Conservation (phyloP, 2,113 vertebrate genomes). For the Ptychochromis oligacanthus region DNA sequence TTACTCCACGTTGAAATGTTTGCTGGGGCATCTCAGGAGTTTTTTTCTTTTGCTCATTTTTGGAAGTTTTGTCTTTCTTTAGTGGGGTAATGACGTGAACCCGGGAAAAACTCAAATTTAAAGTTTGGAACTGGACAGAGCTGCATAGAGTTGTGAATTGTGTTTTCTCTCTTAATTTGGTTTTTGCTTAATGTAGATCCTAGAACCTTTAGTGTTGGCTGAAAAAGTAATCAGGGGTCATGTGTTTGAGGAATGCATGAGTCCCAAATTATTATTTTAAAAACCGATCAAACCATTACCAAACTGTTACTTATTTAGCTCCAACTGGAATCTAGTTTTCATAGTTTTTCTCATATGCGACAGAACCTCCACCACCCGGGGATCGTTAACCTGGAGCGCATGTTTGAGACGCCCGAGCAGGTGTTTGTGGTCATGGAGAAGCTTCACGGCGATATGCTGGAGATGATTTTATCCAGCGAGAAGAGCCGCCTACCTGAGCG, state of each 20-base stretch:
- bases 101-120: too few relatives aligned
- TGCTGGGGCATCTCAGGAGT: too few relatives aligned
- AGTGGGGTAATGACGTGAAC: too few relatives aligned
- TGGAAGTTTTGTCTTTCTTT: too few relatives aligned
- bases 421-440: constrained; percentile 99
- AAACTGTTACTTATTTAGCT: neutral
- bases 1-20: too few relatives aligned
- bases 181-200: too few relatives aligned
- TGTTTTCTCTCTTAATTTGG: too few relatives aligned
- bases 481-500: constrained; percentile 93
- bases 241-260: neutral
- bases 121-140: too few relatives aligned
- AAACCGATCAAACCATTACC: neutral
- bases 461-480: constrained; percentile 97
- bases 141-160: too few relatives aligned
- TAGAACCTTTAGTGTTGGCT: too few relatives aligned
- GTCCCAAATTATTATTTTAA: neutral
- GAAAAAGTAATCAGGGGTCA: neutral
- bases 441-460: constrained; percentile 96
- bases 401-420: constrained; percentile 95
- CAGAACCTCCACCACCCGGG: constrained; percentile 96
- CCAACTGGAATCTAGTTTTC: neutral
- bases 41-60: too few relatives aligned
- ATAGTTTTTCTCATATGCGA: neutral
- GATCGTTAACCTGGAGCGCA: constrained; percentile 95